A percentile compares a stretch with the other conserved stretches of the same genome.
phyloP scores from a whole-genome alignment of 2,888 invertebrate genomes.

The Strigamia crassipes region DNA sequence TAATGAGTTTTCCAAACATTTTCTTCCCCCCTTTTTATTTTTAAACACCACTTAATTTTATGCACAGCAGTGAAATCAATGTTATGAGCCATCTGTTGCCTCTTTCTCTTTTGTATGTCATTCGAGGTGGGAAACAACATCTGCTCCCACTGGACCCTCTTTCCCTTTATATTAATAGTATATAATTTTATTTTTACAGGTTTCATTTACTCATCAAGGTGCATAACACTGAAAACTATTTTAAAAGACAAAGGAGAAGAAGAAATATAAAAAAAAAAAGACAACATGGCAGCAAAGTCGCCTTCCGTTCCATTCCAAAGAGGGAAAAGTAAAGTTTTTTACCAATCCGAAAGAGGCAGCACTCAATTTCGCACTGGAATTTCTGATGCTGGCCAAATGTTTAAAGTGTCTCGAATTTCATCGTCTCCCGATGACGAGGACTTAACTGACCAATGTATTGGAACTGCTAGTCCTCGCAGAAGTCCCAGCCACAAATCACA shows the following conservation, averaged over 20 bases:
- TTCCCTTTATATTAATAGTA: background rate
- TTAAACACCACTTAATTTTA: slow-evolving; percentile 28
- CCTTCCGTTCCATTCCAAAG: slow-evolving; percentile 43
- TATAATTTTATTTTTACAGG: background rate
- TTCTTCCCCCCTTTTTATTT: slow-evolving; percentile 11
- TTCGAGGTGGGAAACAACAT: background rate
- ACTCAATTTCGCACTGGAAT: background rate
- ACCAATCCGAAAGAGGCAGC: slow-evolving; percentile 52
- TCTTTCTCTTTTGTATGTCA: background rate
- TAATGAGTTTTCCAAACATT: slow-evolving; percentile 19
- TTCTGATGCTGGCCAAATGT: background rate
- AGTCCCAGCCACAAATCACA: slow-evolving; percentile 71
- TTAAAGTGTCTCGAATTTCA: slow-evolving; percentile 5
- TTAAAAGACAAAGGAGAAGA: background rate
- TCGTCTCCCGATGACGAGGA: background rate
- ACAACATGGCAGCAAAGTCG: background rate
- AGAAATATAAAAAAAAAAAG: background rate
- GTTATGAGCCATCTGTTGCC: slow-evolving; percentile 29
- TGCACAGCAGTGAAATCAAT: slow-evolving; percentile 19
- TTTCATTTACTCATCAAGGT: background rate
- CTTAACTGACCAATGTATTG: background rate
- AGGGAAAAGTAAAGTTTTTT: slow-evolving; percentile 52
- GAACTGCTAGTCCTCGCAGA: slow-evolving; percentile 52
- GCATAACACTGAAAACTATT: background rate
- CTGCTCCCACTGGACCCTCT: background rate